Base-by-base conservation (phyloP, 2,113 vertebrate species). In the Brachypteracias leptosomus region DNA sequence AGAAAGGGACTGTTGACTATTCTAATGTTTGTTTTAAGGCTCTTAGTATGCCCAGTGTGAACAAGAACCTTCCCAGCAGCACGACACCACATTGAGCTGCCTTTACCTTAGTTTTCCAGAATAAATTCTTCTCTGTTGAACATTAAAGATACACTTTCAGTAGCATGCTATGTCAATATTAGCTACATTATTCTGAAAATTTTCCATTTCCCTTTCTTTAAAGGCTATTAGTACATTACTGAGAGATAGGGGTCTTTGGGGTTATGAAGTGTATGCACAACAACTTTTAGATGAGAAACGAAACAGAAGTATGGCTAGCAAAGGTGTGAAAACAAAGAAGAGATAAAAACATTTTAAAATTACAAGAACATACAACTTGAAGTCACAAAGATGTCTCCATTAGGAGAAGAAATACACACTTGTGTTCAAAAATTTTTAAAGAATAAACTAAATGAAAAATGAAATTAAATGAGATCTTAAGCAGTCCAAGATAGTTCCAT, bases 1-100 rank as follows among this genome's bases (percentile, higher is more conserved):
- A 97, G 95, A 95, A 95, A 89, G 93, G 76, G 52, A 46, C 59
- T 86, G 75, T 51, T 92, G 88, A 61, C 95, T 97, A 90, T 94
- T 96, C 85, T 93, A 66, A 87, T 90, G 65, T 76, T 92, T 84
- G 44, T 67, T 33, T 61, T 97, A 95, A 95, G 72, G 76, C 88
- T 90, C 93, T 92, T 93, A 90, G 90, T 40, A 96, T 90, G 92
- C 36, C 44, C 63, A 59, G 29, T 36, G 72, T n/a, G 67, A 93
- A 88, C 17, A 3, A 59, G 59, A 95, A 47, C 85, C 83, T 88
- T 90, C 76, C 83, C 90, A 86, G 16, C 35, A 73, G 42, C 3
- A 1, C 13, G 4, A 4, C 38, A 47, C 33, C 57, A 35, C 49
- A 4, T 9, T 5, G 21, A 51, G 35, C 42, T 88, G 84, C 59